phyloP scores from a whole-genome alignment of 2,113 vertebrate genomes.

The Gobio gobio region DNA sequence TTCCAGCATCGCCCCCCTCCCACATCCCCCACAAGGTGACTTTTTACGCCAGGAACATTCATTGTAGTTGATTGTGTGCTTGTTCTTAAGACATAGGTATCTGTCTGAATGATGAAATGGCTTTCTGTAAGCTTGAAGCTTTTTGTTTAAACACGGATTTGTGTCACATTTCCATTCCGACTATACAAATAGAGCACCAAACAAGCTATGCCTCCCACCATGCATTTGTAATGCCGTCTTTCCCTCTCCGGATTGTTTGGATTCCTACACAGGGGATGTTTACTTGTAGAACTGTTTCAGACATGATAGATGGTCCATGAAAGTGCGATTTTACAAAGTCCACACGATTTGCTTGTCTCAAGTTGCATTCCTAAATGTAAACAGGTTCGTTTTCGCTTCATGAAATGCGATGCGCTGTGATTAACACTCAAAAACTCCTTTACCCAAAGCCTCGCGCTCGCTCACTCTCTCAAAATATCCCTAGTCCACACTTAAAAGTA shows the following conservation, averaged over 20 bases:
- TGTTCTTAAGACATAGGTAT: constrained; percentile 39
- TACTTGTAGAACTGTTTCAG: constrained; percentile 19
- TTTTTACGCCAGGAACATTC: constrained; percentile 13
- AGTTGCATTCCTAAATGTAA: constrained; percentile 14
- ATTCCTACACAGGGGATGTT: constrained; percentile 12
- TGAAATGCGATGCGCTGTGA: not conserved
- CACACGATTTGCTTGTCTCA: constrained; percentile 23
- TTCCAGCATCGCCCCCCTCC: not conserved
- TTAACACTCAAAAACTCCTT: constrained; percentile 14
- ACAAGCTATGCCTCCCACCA: constrained; percentile 47
- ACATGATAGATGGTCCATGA: constrained; percentile 25
- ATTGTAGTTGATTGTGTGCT: constrained; percentile 55
- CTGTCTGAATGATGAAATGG: constrained; percentile 43
- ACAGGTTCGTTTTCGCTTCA: not conserved
- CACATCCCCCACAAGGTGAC: not conserved
- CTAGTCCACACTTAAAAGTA: constrained; percentile 47
- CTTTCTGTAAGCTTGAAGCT: constrained; percentile 47
- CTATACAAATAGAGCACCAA: constrained; percentile 44
- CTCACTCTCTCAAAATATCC: constrained; percentile 4
- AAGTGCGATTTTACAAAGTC: constrained; percentile 29
- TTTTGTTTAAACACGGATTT: constrained; percentile 65
- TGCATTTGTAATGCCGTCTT: constrained; percentile 38
- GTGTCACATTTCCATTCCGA: constrained; percentile 56
- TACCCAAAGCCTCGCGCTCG: not conserved
- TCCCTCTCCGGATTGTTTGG: not conserved